Evolutionary conservation across 2,888 invertebrate genomes (phyloP), one percentile per base, ranked within the genome.

Genomic region (Caenorhabditis becei): DNA sequence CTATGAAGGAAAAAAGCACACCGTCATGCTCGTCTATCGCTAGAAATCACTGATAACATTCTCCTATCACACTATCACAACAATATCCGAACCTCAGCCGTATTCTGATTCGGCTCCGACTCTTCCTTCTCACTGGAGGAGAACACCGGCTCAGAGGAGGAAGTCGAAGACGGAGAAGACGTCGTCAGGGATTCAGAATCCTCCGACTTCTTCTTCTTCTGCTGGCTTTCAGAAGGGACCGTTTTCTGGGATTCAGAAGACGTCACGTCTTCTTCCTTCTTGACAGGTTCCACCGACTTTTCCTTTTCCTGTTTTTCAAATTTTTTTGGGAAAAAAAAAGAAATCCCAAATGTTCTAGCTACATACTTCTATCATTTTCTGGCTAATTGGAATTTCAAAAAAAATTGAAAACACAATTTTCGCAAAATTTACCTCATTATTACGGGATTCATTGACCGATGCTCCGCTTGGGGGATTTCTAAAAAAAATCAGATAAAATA

Each of bases 101-200:
- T 16, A 14, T 10, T n/a, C n/a, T n/a, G n/a, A n/a, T n/a, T 2
- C 16, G 41, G 16, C 41, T 41, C 41, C 3, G n/a, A n/a, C n/a
- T 41, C 41, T 23, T 69, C 58, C 49, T 69, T 58, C 23, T 69
- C 58, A 32, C 47, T 47, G 44, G 69, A 67, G 41, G 66, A 32
- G 28, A 61, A 61, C 1, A 63, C 51, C 32, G 56, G 56, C 23
- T 54, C 59, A 18, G 69, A 69, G 26, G 58, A 58, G 24, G 58
- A 49, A 37, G 32, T 32, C 5, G 69, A 69, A 58, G 44, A 44
- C 26, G 67, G 23, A 56, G 67, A 58, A 54, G 54, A 26, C 28
- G 67, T 56, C n/a, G 67, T 23, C 28, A 47, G 56, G 41, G 67
- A 56, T 58, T 59, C 69, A 16, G 69, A 69, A 1, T 35, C n/a